Base-by-base conservation (phyloP, 2,888 invertebrate genomes). In the Dryomyza anilis region DNA sequence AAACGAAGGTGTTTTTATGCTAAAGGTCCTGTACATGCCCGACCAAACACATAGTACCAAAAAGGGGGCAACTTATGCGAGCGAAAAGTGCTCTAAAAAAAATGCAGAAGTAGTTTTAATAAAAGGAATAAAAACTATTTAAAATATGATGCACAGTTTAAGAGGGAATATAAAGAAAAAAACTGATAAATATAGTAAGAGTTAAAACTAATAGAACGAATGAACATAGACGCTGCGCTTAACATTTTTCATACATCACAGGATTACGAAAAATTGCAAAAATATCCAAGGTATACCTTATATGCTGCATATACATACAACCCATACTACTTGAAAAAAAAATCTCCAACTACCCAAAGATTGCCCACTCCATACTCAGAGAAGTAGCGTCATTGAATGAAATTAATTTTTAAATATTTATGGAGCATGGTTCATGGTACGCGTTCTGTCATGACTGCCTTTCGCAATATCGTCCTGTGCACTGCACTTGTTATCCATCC, bases 401-500 rank as follows among this genome's bases (percentile, higher is more conserved):
- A 70, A 71, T 71, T 71, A 71, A 71, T 70, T 71, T 71, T 71
- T 71, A 71, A 71, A 71, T 71, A 71, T 71, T 71, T 71, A 71
- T 71, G 69, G 68, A 69, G 45, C 52, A n/a, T n/a, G n/a, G n/a
- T 5, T 21, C 14, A 8, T 12, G 30, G 16, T 25, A n/a, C 25
- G 59, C 16, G 19, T 21, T 55, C 55, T 36, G 5, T 33, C 33
- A n/a, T n/a, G n/a, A n/a, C n/a, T 25, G 23, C 50, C n/a, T 7
- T n/a, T 3, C 3, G 45, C 50, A 25, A 5, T 33, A 3, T 12
- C 36, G 10, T 19, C 25, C 33, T 43, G 53, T 52, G 52, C 39
- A 27, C 23, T 43, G 30, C 53, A 61, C 53, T 53, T 52, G 39
- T 43, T 61, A 53, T 61, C 52, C 52, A 43, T 14, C 39, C 48